Conservation (phyloP, 2,113 vertebrate species). For the Corythaixoides concolor region DNA sequence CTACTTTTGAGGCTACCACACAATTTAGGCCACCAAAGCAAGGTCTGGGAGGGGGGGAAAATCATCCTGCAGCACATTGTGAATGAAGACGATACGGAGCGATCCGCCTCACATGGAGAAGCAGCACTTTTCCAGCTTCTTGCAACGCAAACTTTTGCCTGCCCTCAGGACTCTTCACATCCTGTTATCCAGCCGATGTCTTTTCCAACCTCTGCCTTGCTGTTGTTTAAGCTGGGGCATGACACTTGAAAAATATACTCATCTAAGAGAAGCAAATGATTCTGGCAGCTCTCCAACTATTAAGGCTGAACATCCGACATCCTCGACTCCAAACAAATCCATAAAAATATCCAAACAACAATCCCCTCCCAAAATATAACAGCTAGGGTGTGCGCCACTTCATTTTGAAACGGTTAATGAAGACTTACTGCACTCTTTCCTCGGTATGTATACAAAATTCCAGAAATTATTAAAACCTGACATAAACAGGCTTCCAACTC, state of each 20-base stretch:
- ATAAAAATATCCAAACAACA: not conserved
- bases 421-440: not conserved
- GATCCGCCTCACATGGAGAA: not conserved
- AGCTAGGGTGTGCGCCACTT: not conserved
- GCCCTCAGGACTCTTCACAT: not conserved
- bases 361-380: not conserved
- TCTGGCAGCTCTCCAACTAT: not conserved
- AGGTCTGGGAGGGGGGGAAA: not conserved
- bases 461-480: not conserved
- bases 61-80: not conserved
- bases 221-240: not conserved
- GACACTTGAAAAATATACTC: not conserved
- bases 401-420: not conserved
- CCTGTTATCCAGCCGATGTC: not conserved
- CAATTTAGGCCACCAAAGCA: not conserved
- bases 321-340: not conserved
- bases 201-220: not conserved
- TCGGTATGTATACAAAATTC: not conserved
- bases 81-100: not conserved
- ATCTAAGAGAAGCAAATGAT: not conserved
- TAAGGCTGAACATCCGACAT: not conserved
- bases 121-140: not conserved
- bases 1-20: conserved; percentile 5
- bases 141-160: not conserved
- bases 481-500: not conserved